These are phyloP conservation scores for Falco rusticolus DNA, from an alignment of 2,797 vertebrate genomes.

Conservation along the genomic window DNA sequence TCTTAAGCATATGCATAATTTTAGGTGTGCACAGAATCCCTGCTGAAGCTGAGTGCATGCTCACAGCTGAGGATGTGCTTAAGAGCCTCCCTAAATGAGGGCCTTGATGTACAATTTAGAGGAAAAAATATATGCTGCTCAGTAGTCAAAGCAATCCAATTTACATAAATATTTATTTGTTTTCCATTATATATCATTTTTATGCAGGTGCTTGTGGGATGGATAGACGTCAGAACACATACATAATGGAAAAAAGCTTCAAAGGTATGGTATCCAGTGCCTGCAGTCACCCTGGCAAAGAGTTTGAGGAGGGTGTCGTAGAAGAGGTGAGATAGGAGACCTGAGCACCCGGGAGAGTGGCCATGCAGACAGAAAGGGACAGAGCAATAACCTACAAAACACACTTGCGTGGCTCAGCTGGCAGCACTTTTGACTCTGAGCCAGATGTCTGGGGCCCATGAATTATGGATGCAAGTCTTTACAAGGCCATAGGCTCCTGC, in stretches of 20 bases:
- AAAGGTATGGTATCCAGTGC: constrained; percentile 88
- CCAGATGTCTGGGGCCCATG: neutral
- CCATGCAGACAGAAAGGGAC: constrained; percentile 22
- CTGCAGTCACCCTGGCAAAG: constrained; percentile 64
- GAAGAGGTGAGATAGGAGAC: constrained; percentile 69
- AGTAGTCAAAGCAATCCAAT: constrained; percentile 55
- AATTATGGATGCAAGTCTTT: neutral
- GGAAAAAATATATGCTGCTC: constrained; percentile 64
- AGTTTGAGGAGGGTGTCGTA: constrained; percentile 58
- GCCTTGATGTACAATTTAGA: constrained; percentile 28
- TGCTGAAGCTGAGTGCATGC: neutral
- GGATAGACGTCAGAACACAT: constrained; percentile 88
- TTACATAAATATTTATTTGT: constrained; percentile 74
- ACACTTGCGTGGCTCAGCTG: neutral
- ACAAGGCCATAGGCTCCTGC: neutral
- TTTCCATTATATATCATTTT: constrained; percentile 73
- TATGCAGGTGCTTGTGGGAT: constrained; percentile 85
- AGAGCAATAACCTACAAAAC: neutral
- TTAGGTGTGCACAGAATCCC: neutral
- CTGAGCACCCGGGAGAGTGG: neutral
- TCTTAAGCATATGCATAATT: constrained; percentile 5
- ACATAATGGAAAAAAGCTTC: constrained; percentile 89
- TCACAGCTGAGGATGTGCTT: constrained; percentile 7
- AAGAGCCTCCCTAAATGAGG: constrained; percentile 3
- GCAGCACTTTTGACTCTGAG: neutral